These are phyloP conservation scores for Aphelinus atriplicis DNA, from an alignment of 1,140 invertebrate species.

Conservation along the genomic window DNA sequence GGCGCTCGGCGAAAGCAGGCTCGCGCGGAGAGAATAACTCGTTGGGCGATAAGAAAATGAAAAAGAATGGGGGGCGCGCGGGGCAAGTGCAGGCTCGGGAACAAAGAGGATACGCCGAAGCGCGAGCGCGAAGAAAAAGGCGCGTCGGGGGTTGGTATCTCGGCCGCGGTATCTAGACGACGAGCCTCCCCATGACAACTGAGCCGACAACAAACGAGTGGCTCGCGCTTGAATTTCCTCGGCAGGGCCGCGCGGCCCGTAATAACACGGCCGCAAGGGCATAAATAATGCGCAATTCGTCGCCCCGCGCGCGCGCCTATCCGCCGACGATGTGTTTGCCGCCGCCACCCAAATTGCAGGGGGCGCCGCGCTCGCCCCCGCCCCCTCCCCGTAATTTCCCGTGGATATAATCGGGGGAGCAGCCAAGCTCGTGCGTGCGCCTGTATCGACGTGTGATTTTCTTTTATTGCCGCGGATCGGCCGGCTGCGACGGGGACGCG, in stretches of 20 bases:
- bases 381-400: too few species aligned
- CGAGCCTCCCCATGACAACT: constrained; percentile 61
- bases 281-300: constrained; percentile 20
- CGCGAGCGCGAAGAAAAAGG: constrained; percentile 37
- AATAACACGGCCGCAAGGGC: constrained; percentile 12
- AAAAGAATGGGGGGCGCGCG: too few species aligned
- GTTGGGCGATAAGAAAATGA: constrained; percentile 6
- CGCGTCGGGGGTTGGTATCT: constrained; percentile 53
- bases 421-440: too few species aligned
- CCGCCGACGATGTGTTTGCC: not conserved
- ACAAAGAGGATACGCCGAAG: not conserved
- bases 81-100: too few species aligned
- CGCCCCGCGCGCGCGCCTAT: not conserved
- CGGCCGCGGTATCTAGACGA: constrained; percentile 60
- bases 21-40: not conserved
- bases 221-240: constrained; percentile 66
- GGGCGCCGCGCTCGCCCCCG: too few species aligned
- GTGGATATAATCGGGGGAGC: too few species aligned
- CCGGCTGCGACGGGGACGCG: too few species aligned
- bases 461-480: too few species aligned
- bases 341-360: too few species aligned
- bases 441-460: too few species aligned
- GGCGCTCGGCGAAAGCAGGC: too few species aligned
- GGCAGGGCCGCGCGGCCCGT: constrained; percentile 10
- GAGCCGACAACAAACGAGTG: constrained; percentile 63